Evolutionary conservation across 2,797 vertebrate genomes (phyloP), one percentile per base, ranked within the genome.

Genomic region (Leontocebus nigricollis): DNA sequence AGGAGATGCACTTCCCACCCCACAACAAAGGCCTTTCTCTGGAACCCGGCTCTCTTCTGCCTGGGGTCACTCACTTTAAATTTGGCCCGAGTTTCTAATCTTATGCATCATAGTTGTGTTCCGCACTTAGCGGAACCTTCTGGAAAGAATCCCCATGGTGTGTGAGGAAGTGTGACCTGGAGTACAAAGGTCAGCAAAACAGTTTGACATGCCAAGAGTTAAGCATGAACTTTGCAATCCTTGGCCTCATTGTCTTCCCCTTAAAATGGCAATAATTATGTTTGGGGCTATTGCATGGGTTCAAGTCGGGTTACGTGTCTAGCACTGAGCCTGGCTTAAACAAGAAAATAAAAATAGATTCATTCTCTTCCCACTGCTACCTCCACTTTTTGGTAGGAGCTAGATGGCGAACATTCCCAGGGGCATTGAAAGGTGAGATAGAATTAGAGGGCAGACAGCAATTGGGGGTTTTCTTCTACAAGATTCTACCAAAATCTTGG

Each of bases 191-290:
- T 36, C 4, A 84, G 17, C 27, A 39, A 14, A 57, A 83, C 61
- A 64, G 14, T 87, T 90, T 26, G 19, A 55, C 64, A 14, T 39
- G 72, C 75, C 39, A 48, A 44, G 46, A 70, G 24, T 46, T 57
- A 27, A 14, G 10, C 72, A 26, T 19, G 33, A 30, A 5, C 4
- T 85, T 84, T 30, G 26, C 1, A 8, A 13, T 27, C 22, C 73
- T 84, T 59, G 55, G 52, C 41, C 75, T 92, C 84, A 46, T 22
- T 17, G 41, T 93, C 33, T 55, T 95, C 79, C 55, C 12, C n/a
- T 94, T 64, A 64, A 77, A 59, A 90, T 64, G 70, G 67, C 7
- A 33, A 27, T 14, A 27, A 39, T 61, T 39, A 46, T 12, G 52
- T 36, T 41, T 67, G 61, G 52, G 72, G 33, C 24, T 46, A 36